Evolutionary conservation across 2,888 invertebrate genomes (phyloP), one percentile per base, ranked within the genome.

Genomic region (Daptonema setosum): DNA sequence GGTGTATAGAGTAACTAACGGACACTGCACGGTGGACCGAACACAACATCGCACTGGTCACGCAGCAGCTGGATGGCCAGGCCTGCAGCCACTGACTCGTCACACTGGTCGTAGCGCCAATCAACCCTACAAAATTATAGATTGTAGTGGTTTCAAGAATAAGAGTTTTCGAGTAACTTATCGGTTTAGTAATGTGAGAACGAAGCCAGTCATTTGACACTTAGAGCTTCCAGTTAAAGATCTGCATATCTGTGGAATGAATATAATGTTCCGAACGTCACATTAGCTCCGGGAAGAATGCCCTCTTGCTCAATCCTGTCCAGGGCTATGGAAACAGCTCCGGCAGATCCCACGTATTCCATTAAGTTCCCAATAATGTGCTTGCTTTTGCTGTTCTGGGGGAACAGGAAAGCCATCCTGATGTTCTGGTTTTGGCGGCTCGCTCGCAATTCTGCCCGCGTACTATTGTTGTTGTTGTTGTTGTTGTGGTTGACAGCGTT

Each of bases 71-170:
- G 51, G 11, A 54, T 28, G 29, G 57, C 48, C 3, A 50, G n/a
- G 17, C 57, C 57, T 17, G 54, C 54, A 2, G 57, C 54, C 47
- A 30, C 20, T 24, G 51, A 50, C 48, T 59, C 59, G 53, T 59
- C 59, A 43, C 59, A 59, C 51, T 59, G 57, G 11, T 54, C 54
- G 50, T 54, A 57, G 25, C 57, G 51, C 59, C 57, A 59, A 17
- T 29, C 17, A n/a, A 51, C 50, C 14, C 57, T 57, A 54, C 14
- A 45, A 24, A 17, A n/a, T 5, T 22, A 17, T 35, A 35, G 8
- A 35, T 35, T 35, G 17, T 17, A 35, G n/a, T n/a, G n/a, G n/a
- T n/a, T n/a, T n/a, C n/a, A n/a, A n/a, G n/a, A n/a, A n/a, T n/a
- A n/a, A n/a, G n/a, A n/a, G n/a, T n/a, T n/a, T n/a, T n/a, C n/a